Evolutionary conservation across 2,797 vertebrate genomes (phyloP).

Genomic region (Ceryle rudis): DNA sequence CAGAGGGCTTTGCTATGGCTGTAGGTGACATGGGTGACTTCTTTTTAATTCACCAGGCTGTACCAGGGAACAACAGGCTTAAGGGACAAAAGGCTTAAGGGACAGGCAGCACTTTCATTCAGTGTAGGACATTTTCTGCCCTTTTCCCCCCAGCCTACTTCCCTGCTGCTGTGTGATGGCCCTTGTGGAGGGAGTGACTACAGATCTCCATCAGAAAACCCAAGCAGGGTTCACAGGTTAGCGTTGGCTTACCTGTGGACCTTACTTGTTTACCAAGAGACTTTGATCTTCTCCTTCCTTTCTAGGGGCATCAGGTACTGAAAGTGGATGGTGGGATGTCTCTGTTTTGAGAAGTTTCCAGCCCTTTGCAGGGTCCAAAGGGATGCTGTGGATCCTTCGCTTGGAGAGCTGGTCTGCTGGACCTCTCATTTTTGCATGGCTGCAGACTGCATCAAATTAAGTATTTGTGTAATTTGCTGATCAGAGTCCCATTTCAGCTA

Average conservation of each 20-base stretch:
- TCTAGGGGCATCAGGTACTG: background rate
- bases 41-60: background rate
- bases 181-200: background rate
- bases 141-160: background rate
- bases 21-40: background rate
- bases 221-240: background rate
- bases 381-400: background rate
- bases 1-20: background rate
- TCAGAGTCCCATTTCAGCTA: background rate
- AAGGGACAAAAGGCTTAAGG: background rate
- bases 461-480: background rate
- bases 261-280: background rate
- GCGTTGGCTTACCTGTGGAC: background rate
- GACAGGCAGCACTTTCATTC: background rate
- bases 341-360: background rate
- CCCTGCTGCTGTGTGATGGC: fast-evolving
- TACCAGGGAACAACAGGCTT: background rate
- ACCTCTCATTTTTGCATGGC: background rate
- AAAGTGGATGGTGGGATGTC: background rate
- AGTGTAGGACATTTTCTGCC: fast-evolving
- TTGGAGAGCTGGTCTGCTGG: background rate
- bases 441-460: background rate
- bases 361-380: background rate
- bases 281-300: background rate
- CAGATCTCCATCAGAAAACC: background rate